phyloP scores from a whole-genome alignment of 1,140 invertebrate species.

The Globodera rostochiensis region DNA sequence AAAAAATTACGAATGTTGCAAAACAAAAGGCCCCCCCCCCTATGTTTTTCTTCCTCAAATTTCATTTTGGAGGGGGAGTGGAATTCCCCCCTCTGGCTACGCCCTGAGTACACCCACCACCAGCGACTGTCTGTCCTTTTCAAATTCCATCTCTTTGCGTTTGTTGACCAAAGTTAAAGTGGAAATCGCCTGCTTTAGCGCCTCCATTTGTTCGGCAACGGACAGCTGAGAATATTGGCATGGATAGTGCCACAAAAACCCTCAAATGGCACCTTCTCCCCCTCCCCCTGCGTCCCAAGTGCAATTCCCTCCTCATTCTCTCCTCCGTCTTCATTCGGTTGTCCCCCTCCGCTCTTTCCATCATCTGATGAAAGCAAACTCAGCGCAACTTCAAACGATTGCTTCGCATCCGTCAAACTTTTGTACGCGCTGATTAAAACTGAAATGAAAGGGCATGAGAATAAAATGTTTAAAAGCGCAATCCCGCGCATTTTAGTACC shows the following conservation, averaged over 20 bases:
- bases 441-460: slow-evolving; percentile 3
- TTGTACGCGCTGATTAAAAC: slow-evolving; percentile 52
- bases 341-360: background rate
- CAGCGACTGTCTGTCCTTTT: slow-evolving; percentile 39
- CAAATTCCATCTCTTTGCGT: slow-evolving; percentile 52
- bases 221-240: slow-evolving; percentile 8
- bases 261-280: slow-evolving; percentile 4
- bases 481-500: no score
- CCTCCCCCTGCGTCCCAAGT: background rate
- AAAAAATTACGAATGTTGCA: no score
- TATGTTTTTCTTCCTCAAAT: no score
- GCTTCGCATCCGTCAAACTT: slow-evolving; percentile 48
- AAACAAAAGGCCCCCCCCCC: no score
- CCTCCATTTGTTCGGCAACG: slow-evolving; percentile 36
- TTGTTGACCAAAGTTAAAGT: slow-evolving; percentile 53
- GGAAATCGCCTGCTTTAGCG: slow-evolving; percentile 50
- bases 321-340: background rate
- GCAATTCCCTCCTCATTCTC: background rate
- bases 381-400: slow-evolving; percentile 51
- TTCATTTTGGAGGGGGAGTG: no score
- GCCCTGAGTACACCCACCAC: slow-evolving; percentile 17
- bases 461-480: no score
- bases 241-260: background rate
- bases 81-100: no score
- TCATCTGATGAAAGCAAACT: slow-evolving; percentile 16